Base-by-base conservation (phyloP, 2,797 vertebrate species). In the Ctenochaetus hawaiiensis region DNA sequence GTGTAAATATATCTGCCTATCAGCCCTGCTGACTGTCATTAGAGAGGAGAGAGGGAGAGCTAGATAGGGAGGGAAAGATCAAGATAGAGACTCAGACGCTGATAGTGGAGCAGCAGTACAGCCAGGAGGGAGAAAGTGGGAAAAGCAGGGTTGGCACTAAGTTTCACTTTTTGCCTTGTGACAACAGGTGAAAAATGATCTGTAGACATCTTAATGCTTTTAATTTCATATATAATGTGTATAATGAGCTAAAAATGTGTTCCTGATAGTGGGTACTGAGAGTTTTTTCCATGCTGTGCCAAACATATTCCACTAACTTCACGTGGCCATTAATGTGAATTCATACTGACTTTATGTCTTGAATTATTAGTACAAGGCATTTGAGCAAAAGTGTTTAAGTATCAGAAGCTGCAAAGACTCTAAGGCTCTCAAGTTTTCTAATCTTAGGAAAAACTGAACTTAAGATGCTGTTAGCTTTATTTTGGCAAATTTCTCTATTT, bases 1-100 rank as follows among this genome's bases (percentile, higher is more conserved):
- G 83, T 81, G 80, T 92, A 92, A 91, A 93, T 92, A 92, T 93
- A 91, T 93, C 91, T 84, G 89, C 87, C 92, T 90, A 91, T 90
- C 89, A 89, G 89, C 63, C 77, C 75, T 62, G 81, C 83, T 70
- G 89, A 56, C 81, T 82, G 87, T 88, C 90, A 90, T 91, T 90
- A 85, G 69, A 53, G 74, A 34, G 68, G 63, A 67, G 72, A 43
- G 79, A 39, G 81, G 41, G 67, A 57, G 75, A 61, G 75, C 22
- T 4, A 43, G 65, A 77, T 37, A 65, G 54, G 22, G 66, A 43
- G 65, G 37, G 45, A 65, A 10, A 61, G 68, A 87, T 77, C 65
- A 64, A 87, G 85, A 83, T 68, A 78, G 71, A 85, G 78, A 54
- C 12, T 20, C 39, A 45, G 59, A 43, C 6, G 20, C 23, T 56